Evolutionary conservation across 2,113 vertebrate species (phyloP).

Genomic region (Mohoua ochrocephala): DNA sequence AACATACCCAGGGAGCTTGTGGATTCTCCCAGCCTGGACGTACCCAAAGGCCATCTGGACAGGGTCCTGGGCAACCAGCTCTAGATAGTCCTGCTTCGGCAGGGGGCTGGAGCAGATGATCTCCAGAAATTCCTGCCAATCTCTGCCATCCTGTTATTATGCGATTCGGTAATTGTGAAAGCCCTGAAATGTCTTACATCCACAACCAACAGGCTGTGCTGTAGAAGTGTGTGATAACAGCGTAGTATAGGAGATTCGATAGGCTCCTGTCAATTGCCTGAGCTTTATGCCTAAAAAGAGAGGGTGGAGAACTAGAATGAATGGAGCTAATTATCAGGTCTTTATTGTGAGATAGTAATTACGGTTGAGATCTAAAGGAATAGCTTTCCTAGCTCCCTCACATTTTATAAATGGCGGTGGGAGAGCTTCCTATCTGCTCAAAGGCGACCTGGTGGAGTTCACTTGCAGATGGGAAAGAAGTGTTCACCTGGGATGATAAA

Average conservation of each 20-base stretch:
- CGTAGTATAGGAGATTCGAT: rapidly evolving
- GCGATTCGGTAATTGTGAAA: not conserved
- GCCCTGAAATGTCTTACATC: not conserved
- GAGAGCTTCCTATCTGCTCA: not conserved
- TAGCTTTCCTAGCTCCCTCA: not conserved
- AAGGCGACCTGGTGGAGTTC: not conserved
- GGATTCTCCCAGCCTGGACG: not conserved
- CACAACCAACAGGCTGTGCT: not conserved
- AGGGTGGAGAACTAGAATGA: not conserved
- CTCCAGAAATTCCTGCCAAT: not conserved
- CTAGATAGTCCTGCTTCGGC: not conserved
- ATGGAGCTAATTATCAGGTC: not conserved
- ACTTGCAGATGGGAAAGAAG: not conserved
- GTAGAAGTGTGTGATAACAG: not conserved
- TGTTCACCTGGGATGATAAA: not conserved
- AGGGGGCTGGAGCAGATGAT: not conserved
- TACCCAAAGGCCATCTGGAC: not conserved
- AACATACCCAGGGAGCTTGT: not conserved
- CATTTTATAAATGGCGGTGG: not conserved
- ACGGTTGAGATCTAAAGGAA: not conserved
- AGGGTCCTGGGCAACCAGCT: not conserved
- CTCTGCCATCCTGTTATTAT: not conserved
- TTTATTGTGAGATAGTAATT: not conserved
- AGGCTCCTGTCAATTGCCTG: not conserved
- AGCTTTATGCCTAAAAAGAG: not conserved